Conservation (phyloP, 2,888 invertebrate genomes). For the Pharmacophagus antenor region DNA sequence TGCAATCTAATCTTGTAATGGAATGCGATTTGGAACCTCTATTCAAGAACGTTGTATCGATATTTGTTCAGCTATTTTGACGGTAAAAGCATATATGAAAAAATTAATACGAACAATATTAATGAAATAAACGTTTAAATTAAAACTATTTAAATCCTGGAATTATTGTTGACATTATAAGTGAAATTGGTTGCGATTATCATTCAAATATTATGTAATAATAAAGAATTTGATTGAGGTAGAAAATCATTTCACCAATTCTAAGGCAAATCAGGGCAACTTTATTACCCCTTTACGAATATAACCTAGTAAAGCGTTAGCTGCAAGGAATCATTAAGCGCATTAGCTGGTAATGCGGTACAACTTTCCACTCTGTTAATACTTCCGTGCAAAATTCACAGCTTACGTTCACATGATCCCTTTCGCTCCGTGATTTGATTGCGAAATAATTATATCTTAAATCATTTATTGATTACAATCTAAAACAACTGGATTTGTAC, state of each 20-base stretch:
- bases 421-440: background rate
- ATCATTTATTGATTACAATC: background rate
- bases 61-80: too few species aligned
- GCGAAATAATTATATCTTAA: background rate
- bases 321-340: constrained; percentile 43
- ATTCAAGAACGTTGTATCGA: too few species aligned
- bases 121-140: too few species aligned
- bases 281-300: constrained; percentile 27
- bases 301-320: constrained; percentile 25
- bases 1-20: too few species aligned
- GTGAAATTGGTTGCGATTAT: background rate
- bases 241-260: constrained; percentile 25
- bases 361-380: constrained; percentile 20
- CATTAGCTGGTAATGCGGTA: constrained; percentile 50
- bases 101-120: too few species aligned
- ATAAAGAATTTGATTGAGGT: constrained; percentile 14
- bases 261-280: constrained; percentile 17
- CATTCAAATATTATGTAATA: background rate
- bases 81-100: too few species aligned
- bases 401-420: background rate
- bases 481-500: too few species aligned
- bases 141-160: too few species aligned
- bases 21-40: too few species aligned
- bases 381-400: constrained; percentile 21
- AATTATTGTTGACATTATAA: background rate